A percentile compares a stretch with the other conserved stretches of the same genome.
Evolutionary conservation across 2,888 invertebrate genomes (phyloP).

Genomic region (Drosophila meridionalis): DNA sequence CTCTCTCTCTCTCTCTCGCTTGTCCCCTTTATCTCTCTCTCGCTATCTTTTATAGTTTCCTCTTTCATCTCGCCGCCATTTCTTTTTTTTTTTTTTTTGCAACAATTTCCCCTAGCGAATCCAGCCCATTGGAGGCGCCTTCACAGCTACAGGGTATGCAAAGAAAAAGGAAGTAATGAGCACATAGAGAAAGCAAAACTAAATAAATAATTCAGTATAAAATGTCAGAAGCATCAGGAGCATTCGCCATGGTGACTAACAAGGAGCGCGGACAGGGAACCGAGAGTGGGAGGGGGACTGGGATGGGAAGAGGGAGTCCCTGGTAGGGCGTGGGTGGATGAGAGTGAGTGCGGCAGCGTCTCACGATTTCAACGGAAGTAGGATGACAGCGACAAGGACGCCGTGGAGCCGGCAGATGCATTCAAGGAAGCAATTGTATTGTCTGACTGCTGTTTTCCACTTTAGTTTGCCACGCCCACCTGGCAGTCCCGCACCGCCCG

Average conservation of each 20-base stretch:
- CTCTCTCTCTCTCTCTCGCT: background rate
- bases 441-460: slow-evolving; percentile 80
- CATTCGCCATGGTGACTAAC: slow-evolving; percentile 58
- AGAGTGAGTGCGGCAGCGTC: slow-evolving; percentile 11
- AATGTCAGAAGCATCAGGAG: slow-evolving; percentile 70
- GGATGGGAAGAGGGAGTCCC: too few relatives aligned
- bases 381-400: slow-evolving; percentile 38
- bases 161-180: slow-evolving; percentile 66
- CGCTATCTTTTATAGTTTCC: too few relatives aligned
- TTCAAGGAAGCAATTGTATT: slow-evolving; percentile 79
- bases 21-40: background rate
- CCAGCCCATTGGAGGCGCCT: background rate
- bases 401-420: slow-evolving; percentile 52
- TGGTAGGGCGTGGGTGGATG: background rate
- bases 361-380: slow-evolving; percentile 46
- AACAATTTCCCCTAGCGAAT: too few relatives aligned
- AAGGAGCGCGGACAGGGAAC: slow-evolving; percentile 22
- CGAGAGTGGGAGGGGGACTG: background rate
- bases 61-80: background rate
- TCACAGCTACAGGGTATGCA: slow-evolving; percentile 25
- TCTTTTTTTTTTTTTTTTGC: background rate
- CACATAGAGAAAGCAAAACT: slow-evolving; percentile 62
- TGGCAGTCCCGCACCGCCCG: background rate
- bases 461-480: slow-evolving; percentile 67
- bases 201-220: slow-evolving; percentile 80